phyloP scores from a whole-genome alignment of 2,113 vertebrate genomes.

The Naja naja region DNA sequence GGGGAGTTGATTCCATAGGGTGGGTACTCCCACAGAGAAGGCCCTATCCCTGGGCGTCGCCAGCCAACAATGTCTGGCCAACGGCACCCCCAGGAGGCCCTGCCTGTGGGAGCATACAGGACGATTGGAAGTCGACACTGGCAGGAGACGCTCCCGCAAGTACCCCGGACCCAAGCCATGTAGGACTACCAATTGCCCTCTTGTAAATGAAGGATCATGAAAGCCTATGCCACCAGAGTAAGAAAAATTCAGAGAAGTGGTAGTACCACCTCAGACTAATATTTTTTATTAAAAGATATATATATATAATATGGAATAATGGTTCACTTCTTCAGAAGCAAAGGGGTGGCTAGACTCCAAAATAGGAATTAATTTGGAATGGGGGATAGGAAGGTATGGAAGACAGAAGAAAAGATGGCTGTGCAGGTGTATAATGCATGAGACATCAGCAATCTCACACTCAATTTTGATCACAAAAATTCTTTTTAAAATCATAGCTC shows the following conservation, averaged over 20 bases:
- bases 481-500: not conserved
- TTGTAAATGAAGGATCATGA: not conserved
- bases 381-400: not conserved
- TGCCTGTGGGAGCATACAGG: too few relatives aligned
- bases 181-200: not conserved
- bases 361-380: not conserved
- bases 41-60: too few relatives aligned
- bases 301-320: not conserved
- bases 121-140: too few relatives aligned
- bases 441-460: not conserved
- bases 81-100: too few relatives aligned
- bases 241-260: not conserved
- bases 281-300: not conserved
- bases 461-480: not conserved
- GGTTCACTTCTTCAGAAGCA: not conserved
- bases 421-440: not conserved
- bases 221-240: not conserved
- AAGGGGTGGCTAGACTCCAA: not conserved
- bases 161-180: too few relatives aligned
- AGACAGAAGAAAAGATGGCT: not conserved
- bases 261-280: not conserved
- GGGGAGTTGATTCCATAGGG: too few relatives aligned
- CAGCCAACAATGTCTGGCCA: too few relatives aligned
- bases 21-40: too few relatives aligned
- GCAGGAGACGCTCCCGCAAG: too few relatives aligned